Evolutionary conservation across 2,888 invertebrate species (phyloP), one percentile per base, ranked within the genome.

Genomic region (Gari tellinella): DNA sequence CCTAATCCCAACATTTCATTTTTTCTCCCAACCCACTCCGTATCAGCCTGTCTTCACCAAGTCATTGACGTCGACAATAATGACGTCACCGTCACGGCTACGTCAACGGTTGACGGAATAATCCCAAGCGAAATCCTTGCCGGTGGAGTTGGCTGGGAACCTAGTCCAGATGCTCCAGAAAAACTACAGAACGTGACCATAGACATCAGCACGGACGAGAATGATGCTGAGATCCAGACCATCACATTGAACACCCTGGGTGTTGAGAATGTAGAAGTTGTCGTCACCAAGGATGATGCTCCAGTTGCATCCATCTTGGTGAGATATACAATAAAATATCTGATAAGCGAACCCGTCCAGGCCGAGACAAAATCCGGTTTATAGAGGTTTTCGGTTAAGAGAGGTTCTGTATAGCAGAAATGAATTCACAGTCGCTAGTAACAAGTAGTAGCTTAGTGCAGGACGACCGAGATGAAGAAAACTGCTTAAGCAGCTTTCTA

Each of bases 51-150:
- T 25, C 51, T 51, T 1, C 61, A 61, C 25, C 49, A 49, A 23
- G 41, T 51, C 10, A 23, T 61, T 51, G 61, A 61, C 23, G 40
- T 25, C 40, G 41, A 49, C 25, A 61, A 61, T 41, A 51, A 26
- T 61, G 61, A 61, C 51, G 61, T 61, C 51, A 61, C 51, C 5
- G 61, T 61, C 15, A 23, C 26, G 17, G 51, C 51, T n/a, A 41
- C 61, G 26, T 61, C 61, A 25, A 51, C 49, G 1, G 38, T 51
- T 15, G 51, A 49, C 15, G 49, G 49, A 14, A 14, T 43, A n/a
- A 17, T 51, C 19, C 61, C 61, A 3, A 49, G 41, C 1, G 41
- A 61, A 2, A 41, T 61, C 3, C 51, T 61, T 14, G 38, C 37
- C 17, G 49, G 49, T 12, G 61, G 61, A 25, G 23, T n/a, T 10